Percentiles rank a stretch among this genome's conserved stretches.
Conservation (phyloP, 2,797 vertebrate genomes). For the Diplodus puntazzo region DNA sequence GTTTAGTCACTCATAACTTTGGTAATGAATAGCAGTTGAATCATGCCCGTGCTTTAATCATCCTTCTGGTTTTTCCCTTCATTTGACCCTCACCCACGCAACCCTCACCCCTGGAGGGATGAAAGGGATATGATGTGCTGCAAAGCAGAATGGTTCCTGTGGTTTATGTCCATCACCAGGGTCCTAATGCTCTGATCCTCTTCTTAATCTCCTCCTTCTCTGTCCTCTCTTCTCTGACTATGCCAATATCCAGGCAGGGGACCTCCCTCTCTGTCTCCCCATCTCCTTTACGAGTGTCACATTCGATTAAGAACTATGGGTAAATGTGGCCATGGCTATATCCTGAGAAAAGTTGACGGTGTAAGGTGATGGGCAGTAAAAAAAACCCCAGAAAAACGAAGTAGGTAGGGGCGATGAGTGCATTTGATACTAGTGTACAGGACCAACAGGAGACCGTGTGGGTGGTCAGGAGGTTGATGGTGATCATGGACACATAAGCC, state of each 20-base stretch:
- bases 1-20: conserved; percentile 25
- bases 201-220: conserved; percentile 57
- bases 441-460: conserved; percentile 6
- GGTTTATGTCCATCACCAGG: conserved; percentile 50
- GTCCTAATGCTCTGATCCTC: conserved; percentile 44
- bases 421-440: neutral
- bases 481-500: conserved; percentile 32
- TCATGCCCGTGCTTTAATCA: conserved; percentile 22
- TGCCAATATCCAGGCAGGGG: conserved; percentile 37
- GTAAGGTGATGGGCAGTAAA: conserved; percentile 18
- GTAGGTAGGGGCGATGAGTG: neutral
- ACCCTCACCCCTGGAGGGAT: conserved; percentile 32
- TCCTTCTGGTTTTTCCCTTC: conserved; percentile 4
- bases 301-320: conserved; percentile 40
- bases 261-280: conserved; percentile 29
- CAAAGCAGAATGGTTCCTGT: conserved; percentile 30
- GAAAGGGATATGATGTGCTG: conserved; percentile 30
- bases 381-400: neutral
- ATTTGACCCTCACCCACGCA: neutral
- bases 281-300: conserved; percentile 48
- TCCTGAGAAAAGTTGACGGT: conserved; percentile 55
- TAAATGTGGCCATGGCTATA: conserved; percentile 23
- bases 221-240: conserved; percentile 50
- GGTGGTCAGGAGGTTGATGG: neutral
- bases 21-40: conserved; percentile 30